These are phyloP conservation scores for Cerastoderma edule DNA, from an alignment of 2,888 invertebrate species.

Conservation along the genomic window DNA sequence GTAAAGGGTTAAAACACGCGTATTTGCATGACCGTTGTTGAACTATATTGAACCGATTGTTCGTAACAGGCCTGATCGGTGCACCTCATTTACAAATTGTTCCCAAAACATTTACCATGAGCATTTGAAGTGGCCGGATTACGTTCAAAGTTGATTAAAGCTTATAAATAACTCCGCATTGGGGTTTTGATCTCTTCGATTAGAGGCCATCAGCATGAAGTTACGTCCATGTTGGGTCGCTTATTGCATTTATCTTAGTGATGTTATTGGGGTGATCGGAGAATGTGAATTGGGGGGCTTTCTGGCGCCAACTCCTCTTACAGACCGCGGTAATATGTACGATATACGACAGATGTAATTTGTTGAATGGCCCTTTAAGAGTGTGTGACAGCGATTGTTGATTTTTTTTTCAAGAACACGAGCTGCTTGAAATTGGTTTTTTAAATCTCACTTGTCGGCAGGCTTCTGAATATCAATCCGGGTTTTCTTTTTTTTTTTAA, in stretches of 20 bases:
- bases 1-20: no score
- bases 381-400: constrained; percentile 16
- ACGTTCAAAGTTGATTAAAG: constrained; percentile 53
- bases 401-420: background rate
- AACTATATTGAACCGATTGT: no score
- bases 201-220: background rate
- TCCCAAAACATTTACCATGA: constrained; percentile 17
- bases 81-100: no score
- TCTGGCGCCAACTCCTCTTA: constrained; percentile 15
- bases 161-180: constrained; percentile 46
- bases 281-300: constrained; percentile 9
- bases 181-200: constrained; percentile 14
- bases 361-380: constrained; percentile 12
- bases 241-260: background rate
- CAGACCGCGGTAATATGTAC: constrained; percentile 11
- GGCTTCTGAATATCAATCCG: background rate
- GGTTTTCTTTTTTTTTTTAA: no score
- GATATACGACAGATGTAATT: constrained; percentile 6
- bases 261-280: background rate
- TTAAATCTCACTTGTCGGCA: background rate
- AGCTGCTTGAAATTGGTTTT: background rate
- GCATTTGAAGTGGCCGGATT: constrained; percentile 32
- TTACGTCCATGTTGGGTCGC: background rate
- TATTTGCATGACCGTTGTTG: no score
- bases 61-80: no score